These are phyloP conservation scores for Drosophila suboccidentalis DNA, from an alignment of 2,888 invertebrate genomes.

Conservation along the genomic window DNA sequence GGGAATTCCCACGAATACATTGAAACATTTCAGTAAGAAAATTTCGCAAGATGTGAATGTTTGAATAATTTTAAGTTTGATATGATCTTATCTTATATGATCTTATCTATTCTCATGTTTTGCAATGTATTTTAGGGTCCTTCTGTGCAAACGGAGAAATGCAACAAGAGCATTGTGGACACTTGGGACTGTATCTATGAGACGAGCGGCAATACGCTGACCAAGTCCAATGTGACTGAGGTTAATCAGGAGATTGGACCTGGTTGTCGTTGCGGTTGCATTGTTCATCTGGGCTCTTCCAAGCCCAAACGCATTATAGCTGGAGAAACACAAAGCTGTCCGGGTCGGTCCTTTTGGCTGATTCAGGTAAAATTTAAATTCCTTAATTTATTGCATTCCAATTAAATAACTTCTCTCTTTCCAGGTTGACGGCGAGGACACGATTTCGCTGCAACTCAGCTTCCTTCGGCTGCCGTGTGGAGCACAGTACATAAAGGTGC, in stretches of 20 bases:
- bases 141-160: conserved; percentile 91
- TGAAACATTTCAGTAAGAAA: no score
- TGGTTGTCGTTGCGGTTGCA: conserved; percentile 93
- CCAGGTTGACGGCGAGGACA: conserved; percentile 90
- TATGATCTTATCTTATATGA: not conserved
- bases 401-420: not conserved
- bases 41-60: no score
- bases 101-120: not conserved
- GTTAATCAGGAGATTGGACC: conserved; percentile 92
- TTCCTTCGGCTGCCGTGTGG: conserved; percentile 91
- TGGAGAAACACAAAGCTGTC: conserved; percentile 92
- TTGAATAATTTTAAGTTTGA: no score
- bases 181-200: conserved; percentile 90
- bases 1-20: no score
- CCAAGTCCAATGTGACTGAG: conserved; percentile 85
- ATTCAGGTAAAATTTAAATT: conserved; percentile 88
- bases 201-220: conserved; percentile 77
- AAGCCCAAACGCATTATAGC: conserved; percentile 91
- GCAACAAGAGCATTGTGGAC: conserved; percentile 86
- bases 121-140: conserved; percentile 87
- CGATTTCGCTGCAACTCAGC: conserved; percentile 90
- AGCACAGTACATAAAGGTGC: conserved; percentile 90
- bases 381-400: not conserved
- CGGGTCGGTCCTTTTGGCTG: conserved; percentile 93
- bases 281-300: conserved; percentile 90